A percentile compares a stretch with the other conserved stretches of the same genome.
These are phyloP conservation scores for Hippoglossus hippoglossus DNA, from an alignment of 2,797 vertebrate genomes.

Conservation along the genomic window DNA sequence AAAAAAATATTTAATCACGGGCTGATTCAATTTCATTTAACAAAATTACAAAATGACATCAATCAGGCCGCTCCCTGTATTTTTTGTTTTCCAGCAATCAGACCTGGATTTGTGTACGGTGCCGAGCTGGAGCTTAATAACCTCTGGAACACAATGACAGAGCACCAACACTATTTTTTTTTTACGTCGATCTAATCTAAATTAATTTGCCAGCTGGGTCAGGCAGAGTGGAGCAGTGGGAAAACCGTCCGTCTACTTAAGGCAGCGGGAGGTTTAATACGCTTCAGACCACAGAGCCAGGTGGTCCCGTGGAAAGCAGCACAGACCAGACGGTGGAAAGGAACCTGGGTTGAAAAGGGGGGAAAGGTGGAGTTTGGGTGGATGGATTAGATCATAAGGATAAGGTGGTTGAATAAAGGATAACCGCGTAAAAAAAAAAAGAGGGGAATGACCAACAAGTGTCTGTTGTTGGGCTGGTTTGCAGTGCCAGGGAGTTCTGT, in stretches of 20 bases:
- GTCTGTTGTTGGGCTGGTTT: slow-evolving; percentile 63
- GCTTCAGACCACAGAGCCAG: slow-evolving; percentile 75
- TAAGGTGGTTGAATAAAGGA: slow-evolving; percentile 58
- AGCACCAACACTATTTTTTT: slow-evolving; percentile 36
- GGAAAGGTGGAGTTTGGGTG: slow-evolving; percentile 55
- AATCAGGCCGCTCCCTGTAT: slow-evolving; percentile 48
- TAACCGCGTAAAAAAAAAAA: slow-evolving; percentile 49
- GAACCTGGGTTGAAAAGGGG: slow-evolving; percentile 58
- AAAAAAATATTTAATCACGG: slow-evolving; percentile 41
- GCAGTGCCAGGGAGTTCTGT: slow-evolving; percentile 39
- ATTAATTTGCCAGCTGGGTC: slow-evolving; percentile 80
- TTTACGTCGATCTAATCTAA: slow-evolving; percentile 70
- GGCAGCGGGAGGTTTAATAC: slow-evolving; percentile 63
- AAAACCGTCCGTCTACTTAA: slow-evolving; percentile 70
- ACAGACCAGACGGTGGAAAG: slow-evolving; percentile 46
- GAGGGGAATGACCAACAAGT: slow-evolving; percentile 70
- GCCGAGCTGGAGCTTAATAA: slow-evolving; percentile 48
- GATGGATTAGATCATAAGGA: slow-evolving; percentile 71
- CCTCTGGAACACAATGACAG: slow-evolving; percentile 65
- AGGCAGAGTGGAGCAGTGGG: slow-evolving; percentile 44
- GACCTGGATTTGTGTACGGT: slow-evolving; percentile 56
- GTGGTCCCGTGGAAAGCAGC: slow-evolving; percentile 61
- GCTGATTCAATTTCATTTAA: slow-evolving; percentile 59
- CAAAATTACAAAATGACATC: slow-evolving; percentile 57
- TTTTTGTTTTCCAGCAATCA: slow-evolving; percentile 52